Percentiles rank a stretch among this genome's conserved stretches.
phyloP scores from a whole-genome alignment of 2,113 vertebrate genomes.

The Pollimyrus isidori region DNA sequence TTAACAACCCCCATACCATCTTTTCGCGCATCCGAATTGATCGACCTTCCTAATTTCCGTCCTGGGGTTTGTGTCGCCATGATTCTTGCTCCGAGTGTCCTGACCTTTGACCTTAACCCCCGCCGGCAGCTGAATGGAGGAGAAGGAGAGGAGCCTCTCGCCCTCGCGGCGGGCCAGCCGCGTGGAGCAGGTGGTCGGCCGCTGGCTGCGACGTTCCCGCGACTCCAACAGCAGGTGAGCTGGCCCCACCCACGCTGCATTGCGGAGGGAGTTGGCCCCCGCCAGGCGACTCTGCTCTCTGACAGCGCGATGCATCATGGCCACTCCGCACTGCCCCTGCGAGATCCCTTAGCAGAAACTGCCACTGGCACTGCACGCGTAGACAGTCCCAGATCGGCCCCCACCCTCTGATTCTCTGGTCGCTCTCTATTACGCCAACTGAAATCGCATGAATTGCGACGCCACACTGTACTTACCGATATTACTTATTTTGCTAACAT shows the following conservation, averaged over 20 bases:
- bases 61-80: not conserved
- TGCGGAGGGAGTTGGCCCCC: not conserved
- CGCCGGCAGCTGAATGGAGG: constrained; percentile 87
- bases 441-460: not conserved
- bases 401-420: not conserved
- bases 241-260: not conserved
- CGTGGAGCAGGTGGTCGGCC: constrained; percentile 92
- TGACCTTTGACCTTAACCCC: not conserved
- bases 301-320: constrained; percentile 8
- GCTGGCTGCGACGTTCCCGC: constrained; percentile 85
- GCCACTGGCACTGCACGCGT: not conserved
- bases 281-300: not conserved
- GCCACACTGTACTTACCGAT: not conserved
- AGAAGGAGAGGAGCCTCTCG: constrained; percentile 78
- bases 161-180: constrained; percentile 74
- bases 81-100: not conserved
- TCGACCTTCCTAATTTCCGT: not conserved
- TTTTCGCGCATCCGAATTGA: not conserved
- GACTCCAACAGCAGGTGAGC: constrained; percentile 77
- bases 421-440: no score
- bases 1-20: not conserved
- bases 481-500: not conserved
- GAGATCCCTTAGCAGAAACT: not conserved
- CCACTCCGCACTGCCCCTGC: not conserved
- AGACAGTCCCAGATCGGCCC: not conserved